phyloP scores from a whole-genome alignment of 2,113 vertebrate species.

The Paradoxurus hermaphroditus region DNA sequence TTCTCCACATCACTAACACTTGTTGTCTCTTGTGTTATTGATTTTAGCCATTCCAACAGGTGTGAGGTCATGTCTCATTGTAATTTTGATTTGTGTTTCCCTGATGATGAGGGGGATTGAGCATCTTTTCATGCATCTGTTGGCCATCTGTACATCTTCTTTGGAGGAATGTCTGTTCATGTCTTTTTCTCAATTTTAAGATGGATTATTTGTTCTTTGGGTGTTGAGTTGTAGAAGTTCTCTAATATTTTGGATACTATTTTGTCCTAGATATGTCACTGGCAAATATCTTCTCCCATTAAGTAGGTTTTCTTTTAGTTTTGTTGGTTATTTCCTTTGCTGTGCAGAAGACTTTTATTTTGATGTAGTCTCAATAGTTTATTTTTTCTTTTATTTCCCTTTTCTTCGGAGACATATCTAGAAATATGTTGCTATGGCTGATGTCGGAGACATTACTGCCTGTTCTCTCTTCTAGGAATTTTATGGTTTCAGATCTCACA shows the following conservation, averaged over 20 bases:
- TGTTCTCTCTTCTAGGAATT: not conserved
- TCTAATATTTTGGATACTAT: not conserved
- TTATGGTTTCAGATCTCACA: not conserved
- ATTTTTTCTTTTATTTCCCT: not conserved
- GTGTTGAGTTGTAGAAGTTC: not conserved
- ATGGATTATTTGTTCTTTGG: not conserved
- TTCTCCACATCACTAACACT: not conserved
- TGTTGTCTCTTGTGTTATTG: not conserved
- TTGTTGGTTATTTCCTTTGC: not conserved
- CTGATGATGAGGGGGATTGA: not conserved
- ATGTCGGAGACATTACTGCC: not conserved
- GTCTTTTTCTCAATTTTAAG: not conserved
- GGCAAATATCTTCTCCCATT: not conserved
- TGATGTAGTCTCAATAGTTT: not conserved
- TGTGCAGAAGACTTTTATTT: not conserved
- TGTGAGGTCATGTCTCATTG: not conserved
- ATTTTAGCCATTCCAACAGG: not conserved
- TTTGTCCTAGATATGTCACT: not conserved
- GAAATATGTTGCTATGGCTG: not conserved
- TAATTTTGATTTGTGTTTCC: not conserved
- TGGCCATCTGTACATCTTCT: not conserved
- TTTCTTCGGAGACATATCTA: not conserved
- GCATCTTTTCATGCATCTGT: not conserved
- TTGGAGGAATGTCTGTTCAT: not conserved
- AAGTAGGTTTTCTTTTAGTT: not conserved